These are phyloP conservation scores for Pyrrhia umbra DNA, from an alignment of 2,888 invertebrate genomes.

Conservation along the genomic window DNA sequence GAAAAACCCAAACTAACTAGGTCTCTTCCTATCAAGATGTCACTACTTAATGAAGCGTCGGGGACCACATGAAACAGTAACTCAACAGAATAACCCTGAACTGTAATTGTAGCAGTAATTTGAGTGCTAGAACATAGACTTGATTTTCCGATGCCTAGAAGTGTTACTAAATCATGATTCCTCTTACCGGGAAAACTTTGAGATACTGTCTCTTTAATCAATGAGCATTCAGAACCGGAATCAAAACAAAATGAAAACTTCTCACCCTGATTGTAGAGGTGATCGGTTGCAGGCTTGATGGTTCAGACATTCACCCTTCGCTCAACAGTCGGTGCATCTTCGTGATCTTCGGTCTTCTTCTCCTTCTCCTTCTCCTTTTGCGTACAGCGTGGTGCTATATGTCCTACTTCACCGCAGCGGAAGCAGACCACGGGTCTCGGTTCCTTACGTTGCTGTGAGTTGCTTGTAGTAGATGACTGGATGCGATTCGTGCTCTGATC, in stretches of 20 bases:
- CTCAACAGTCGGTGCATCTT: neutral
- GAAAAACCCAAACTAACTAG: slow-evolving; percentile 5
- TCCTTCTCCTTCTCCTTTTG: neutral
- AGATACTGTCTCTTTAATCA: neutral
- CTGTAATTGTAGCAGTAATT: neutral
- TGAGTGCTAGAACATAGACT: slow-evolving; percentile 2
- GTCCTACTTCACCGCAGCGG: slow-evolving; percentile 1
- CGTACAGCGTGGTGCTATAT: slow-evolving; percentile 5
- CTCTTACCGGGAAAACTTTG: slow-evolving; percentile 4
- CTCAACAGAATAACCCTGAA: slow-evolving; percentile 15
- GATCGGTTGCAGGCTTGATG: slow-evolving; percentile 2
- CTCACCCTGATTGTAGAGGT: slow-evolving; percentile 1
- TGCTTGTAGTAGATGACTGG: neutral
- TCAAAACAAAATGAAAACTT: slow-evolving; percentile 11
- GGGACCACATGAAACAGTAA: slow-evolving; percentile 18
- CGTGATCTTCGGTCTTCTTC: neutral
- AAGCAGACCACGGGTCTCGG: neutral
- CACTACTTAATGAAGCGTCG: neutral
- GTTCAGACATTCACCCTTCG: slow-evolving; percentile 1
- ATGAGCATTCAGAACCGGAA: neutral
- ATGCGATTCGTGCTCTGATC: no score
- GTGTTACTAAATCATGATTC: neutral
- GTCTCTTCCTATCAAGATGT: slow-evolving; percentile 6
- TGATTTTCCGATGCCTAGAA: slow-evolving; percentile 3
- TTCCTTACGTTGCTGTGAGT: neutral